These are phyloP conservation scores for Thaleichthys pacificus DNA, from an alignment of 2,797 vertebrate genomes.

Conservation along the genomic window DNA sequence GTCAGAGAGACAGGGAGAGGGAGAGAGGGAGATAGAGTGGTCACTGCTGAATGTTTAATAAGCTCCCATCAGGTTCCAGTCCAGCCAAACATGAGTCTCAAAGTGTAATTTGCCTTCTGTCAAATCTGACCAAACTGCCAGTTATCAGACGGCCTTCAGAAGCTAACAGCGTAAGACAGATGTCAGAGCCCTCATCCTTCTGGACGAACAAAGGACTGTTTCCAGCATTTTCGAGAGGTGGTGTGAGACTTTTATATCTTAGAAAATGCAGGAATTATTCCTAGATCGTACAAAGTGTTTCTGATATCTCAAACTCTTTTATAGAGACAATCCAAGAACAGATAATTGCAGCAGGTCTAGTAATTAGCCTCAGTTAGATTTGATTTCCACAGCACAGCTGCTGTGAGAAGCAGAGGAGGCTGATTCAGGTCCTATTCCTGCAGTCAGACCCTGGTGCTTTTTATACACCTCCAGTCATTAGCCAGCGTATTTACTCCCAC, in stretches of 20 bases:
- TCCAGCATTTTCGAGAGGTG: constrained; percentile 1
- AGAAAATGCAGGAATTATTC: neutral
- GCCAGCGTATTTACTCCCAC: constrained; percentile 29
- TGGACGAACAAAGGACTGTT: constrained; percentile 46
- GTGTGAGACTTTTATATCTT: no score
- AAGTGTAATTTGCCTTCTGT: constrained; percentile 62
- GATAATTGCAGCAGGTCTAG: neutral
- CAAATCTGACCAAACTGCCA: constrained; percentile 59
- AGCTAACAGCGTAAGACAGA: constrained; percentile 59
- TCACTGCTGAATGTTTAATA: constrained; percentile 55
- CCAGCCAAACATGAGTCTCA: constrained; percentile 42
- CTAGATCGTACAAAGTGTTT: constrained; percentile 7
- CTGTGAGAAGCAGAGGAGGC: neutral
- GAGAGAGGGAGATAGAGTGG: neutral
- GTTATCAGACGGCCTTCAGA: constrained; percentile 47
- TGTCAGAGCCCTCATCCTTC: constrained; percentile 52
- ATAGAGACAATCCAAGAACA: neutral
- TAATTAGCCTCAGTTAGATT: constrained; percentile 19
- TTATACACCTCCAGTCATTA: constrained; percentile 14
- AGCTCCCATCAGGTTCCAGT: constrained; percentile 43
- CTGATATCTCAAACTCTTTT: neutral
- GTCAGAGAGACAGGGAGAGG: neutral
- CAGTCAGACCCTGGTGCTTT: constrained; percentile 23
- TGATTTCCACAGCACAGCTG: constrained; percentile 21
- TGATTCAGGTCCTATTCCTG: constrained; percentile 9